Percentiles rank a stretch among this genome's conserved stretches.
Conservation (phyloP, 1,140 invertebrate genomes). For the Palaemon carinicauda region DNA sequence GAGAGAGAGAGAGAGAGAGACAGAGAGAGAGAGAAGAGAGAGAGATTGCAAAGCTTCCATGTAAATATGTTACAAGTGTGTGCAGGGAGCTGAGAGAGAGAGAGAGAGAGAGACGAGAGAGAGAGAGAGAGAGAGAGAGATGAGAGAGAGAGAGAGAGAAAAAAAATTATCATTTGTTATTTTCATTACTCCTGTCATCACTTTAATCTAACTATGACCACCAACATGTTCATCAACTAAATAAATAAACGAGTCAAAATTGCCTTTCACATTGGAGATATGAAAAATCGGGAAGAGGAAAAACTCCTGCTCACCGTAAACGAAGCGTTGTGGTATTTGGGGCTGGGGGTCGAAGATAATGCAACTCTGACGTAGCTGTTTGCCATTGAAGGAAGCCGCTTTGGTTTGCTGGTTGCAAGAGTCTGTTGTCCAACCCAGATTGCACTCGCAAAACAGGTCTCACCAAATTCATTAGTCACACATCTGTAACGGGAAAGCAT, state of each 20-base stretch:
- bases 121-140: not conserved
- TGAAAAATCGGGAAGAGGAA: not conserved
- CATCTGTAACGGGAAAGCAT: not conserved
- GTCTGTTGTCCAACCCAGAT: constrained; percentile 88
- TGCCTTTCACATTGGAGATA: not conserved
- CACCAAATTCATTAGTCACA: not conserved
- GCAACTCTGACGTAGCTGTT: constrained; percentile 95
- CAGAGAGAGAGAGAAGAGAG: not conserved
- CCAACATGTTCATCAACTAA: too few species aligned
- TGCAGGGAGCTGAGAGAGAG: too few species aligned
- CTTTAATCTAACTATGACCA: too few species aligned
- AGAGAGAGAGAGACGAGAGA: too few species aligned
- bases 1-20: not conserved
- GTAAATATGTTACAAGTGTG: too few species aligned
- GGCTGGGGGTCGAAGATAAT: constrained; percentile 89
- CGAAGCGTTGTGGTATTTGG: constrained; percentile 90
- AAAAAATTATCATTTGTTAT: too few species aligned
- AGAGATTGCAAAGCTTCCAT: too few species aligned
- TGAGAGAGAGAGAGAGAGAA: not conserved
- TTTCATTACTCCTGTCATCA: too few species aligned
- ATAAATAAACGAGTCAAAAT: not conserved
- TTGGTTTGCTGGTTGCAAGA: constrained; percentile 84
- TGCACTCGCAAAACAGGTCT: constrained; percentile 81
- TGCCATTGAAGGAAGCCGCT: constrained; percentile 85
- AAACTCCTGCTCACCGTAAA: constrained; percentile 64